Evolutionary conservation across 2,888 invertebrate genomes (phyloP).

Genomic region (Trichopria drosophilae): DNA sequence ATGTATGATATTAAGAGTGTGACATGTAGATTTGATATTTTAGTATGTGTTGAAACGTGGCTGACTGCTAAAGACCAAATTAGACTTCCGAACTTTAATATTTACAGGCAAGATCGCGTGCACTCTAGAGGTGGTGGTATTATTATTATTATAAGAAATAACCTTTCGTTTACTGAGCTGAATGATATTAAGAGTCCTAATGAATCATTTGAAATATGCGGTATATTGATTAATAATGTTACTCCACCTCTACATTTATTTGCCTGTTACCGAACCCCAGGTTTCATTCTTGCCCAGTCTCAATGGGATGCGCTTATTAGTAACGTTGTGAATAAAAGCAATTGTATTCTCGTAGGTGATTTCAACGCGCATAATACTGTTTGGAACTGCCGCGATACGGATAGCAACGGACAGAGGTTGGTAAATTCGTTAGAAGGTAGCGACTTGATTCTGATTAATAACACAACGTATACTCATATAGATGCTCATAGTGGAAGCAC

Average conservation of each 20-base stretch:
- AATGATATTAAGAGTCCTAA: not conserved
- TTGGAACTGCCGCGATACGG: conserved; percentile 18
- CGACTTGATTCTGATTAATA: conserved; percentile 21
- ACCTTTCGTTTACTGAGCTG: conserved; percentile 4
- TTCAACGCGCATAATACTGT: conserved; percentile 17
- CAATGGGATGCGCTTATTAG: conserved; percentile 14
- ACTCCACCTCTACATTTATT: conserved; percentile 5
- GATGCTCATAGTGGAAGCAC: not conserved
- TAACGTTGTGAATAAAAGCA: not conserved
- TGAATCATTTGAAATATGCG: conserved; percentile 10
- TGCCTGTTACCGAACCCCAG: conserved; percentile 20
- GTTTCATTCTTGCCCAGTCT: conserved; percentile 2
- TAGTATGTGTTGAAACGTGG: conserved; percentile 17
- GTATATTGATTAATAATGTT: conserved; percentile 13
- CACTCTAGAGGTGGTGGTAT: conserved; percentile 17
- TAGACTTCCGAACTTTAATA: not conserved
- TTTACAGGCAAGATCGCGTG: conserved; percentile 8
- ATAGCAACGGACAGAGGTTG: conserved; percentile 10
- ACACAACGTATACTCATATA: conserved; percentile 9
- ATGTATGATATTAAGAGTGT: not conserved
- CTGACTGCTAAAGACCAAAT: not conserved
- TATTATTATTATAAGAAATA: conserved; percentile 12
- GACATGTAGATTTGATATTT: not conserved
- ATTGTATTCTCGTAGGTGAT: conserved; percentile 14
- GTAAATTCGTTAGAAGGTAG: conserved; percentile 2